phyloP scores from a whole-genome alignment of 2,888 invertebrate species.

The Drosophila pseudotalamancana region DNA sequence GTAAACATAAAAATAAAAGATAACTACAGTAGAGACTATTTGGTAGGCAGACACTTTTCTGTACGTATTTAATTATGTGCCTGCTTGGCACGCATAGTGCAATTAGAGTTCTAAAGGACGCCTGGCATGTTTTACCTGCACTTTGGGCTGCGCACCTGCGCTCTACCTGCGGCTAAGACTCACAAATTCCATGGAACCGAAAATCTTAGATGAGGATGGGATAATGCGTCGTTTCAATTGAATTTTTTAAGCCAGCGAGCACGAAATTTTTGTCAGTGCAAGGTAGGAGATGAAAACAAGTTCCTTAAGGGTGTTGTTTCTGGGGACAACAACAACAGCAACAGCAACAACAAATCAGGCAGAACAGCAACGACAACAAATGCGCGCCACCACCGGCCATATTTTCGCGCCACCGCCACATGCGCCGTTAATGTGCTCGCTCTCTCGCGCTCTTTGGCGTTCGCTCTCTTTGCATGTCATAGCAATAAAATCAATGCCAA shows the following conservation, averaged over 20 bases:
- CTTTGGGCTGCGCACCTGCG: constrained; percentile 43
- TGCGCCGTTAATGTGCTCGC: constrained; percentile 63
- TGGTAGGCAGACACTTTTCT: too few species aligned
- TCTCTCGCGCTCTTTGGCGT: constrained; percentile 31
- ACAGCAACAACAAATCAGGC: constrained; percentile 2
- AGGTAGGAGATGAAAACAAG: constrained; percentile 64
- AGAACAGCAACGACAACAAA: constrained; percentile 31
- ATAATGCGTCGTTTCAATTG: constrained; percentile 28
- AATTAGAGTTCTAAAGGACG: constrained; percentile 47
- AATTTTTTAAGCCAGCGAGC: constrained; percentile 32
- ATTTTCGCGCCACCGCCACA: constrained; percentile 79
- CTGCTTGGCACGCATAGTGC: constrained; percentile 14
- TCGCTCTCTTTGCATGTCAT: constrained; percentile 39
- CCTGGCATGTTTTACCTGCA: constrained; percentile 38
- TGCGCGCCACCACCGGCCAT: constrained; percentile 60
- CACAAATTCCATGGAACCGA: constrained; percentile 33
- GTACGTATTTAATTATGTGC: not conserved
- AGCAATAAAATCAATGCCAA: not conserved
- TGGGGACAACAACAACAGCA: constrained; percentile 28
- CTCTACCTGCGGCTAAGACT: constrained; percentile 38
- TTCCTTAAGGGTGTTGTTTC: constrained; percentile 73
- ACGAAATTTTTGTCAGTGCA: constrained; percentile 69
- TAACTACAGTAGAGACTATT: not conserved
- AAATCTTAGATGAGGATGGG: constrained; percentile 15
- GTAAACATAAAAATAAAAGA: constrained; percentile 46